Percentiles rank a stretch among this genome's conserved stretches.
Conservation (phyloP, 2,113 vertebrate species). For the Ancistrus triradiatus region DNA sequence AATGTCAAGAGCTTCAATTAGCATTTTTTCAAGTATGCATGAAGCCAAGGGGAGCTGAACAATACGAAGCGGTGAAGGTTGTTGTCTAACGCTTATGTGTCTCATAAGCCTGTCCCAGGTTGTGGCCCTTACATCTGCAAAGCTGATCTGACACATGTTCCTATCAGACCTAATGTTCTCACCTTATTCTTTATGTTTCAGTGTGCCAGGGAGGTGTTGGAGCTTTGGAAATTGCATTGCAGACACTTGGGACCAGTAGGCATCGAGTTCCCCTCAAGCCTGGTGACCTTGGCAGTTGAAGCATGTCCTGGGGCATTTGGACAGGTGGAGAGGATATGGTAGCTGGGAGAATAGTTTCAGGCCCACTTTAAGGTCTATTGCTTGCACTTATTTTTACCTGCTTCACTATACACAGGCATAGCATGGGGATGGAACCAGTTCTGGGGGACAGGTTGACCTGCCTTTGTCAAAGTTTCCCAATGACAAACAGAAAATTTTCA, state of each 20-base stretch:
- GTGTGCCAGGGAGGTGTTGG: slow-evolving; percentile 45
- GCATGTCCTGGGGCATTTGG: slow-evolving; percentile 51
- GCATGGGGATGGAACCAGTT: slow-evolving; percentile 54
- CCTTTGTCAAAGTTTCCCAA: slow-evolving; percentile 71
- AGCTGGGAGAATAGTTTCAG: slow-evolving; percentile 46
- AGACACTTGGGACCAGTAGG: slow-evolving; percentile 43
- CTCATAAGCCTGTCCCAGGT: slow-evolving; percentile 61
- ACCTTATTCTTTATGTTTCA: slow-evolving; percentile 45
- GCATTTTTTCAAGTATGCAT: no score
- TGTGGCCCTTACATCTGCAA: slow-evolving; percentile 55
- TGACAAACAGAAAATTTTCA: slow-evolving; percentile 58
- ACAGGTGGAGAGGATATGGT: slow-evolving; percentile 25
- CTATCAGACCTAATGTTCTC: slow-evolving; percentile 53
- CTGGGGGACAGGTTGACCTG: slow-evolving; percentile 60
- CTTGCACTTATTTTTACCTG: slow-evolving; percentile 30
- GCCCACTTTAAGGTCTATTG: slow-evolving; percentile 46
- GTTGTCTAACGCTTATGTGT: slow-evolving; percentile 52
- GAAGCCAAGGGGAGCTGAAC: no score
- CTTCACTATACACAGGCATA: slow-evolving; percentile 49
- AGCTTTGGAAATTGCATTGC: slow-evolving; percentile 54
- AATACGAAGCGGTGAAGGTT: no score
- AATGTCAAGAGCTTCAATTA: no score
- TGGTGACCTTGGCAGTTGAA: slow-evolving; percentile 44
- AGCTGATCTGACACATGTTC: slow-evolving; percentile 55
- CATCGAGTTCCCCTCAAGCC: slow-evolving; percentile 51